Base-by-base conservation (phyloP, 2,113 vertebrate genomes). In the Hystrix brachyura region DNA sequence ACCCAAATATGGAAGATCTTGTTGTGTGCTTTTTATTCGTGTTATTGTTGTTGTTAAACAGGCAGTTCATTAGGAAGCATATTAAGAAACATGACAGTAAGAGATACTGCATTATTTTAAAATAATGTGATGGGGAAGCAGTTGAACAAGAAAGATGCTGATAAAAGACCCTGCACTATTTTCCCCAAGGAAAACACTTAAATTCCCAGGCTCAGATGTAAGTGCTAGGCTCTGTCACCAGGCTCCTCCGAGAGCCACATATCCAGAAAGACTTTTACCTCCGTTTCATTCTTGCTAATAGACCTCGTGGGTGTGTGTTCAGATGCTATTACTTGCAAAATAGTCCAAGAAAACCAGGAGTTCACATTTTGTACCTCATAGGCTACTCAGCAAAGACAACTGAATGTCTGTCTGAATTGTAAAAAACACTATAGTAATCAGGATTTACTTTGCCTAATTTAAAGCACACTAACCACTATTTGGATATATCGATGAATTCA, bases 51-150 rank as follows among this genome's bases (percentile, higher is more conserved):
- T 23, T 32, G 14, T 78, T 76, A 72, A 48, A 6, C 48, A 91
- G 12, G 11, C 0, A 25, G 1, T 87, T 96, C 23, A 71, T 93
- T 96, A 92, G 80, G 38, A 95, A 94, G 4, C 12, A 12, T 59
- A 78, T 95, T 89, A 87, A 83, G 46, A 96, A 97, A 86, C 38
- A 32, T 11, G 48, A 15, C 59, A 60, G 14, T 91, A 19, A 83
- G 81, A 85, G 60, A 7, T 11, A 5, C 4, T 78, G 2, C 1
- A 65, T 5, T 93, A 46, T 94, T 48, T 78, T 96, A 90, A 96
- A n/a, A 82, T 79, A 89, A 98, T 59, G 51, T n/a, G 17, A 82
- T 95, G 0, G 65, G 83, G 97, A 98, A 96, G 2, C 65, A 92
- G 67, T 46, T 74, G 93, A 85, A 93, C 14, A 87, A 95, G 55